Evolutionary conservation across 1,140 invertebrate species (phyloP), one percentile per base, ranked within the genome.

Genomic region (Neoseiulus cucumeris): DNA sequence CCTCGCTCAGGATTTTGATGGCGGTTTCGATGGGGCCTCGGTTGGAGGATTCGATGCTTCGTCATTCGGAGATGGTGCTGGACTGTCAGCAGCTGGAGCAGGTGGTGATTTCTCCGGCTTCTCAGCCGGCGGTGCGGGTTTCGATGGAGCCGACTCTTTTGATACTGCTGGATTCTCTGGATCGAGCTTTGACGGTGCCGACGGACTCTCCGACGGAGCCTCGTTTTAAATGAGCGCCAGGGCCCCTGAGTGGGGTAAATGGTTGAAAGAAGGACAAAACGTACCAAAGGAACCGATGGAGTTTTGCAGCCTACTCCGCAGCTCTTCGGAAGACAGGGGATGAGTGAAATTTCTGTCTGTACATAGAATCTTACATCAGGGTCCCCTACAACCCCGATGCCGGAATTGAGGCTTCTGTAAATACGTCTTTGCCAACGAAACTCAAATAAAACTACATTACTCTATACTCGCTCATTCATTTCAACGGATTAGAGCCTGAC

Each of bases 101-200:
- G 51, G 17, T 14, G 51, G 14, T 59, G 51, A 59, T 33, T 59
- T 59, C 51, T 59, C 51, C 22, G 51, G 51, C 25, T 59, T 59
- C 51, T 25, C 25, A 4, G 22, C 17, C 22, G 51, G 25, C 9
- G 51, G 51, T 5, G 51, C 51, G 14, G 51, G 51, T 25, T 59
- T 59, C 33, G 33, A 39, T 9, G 33, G 33, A 39, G 33, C 33
- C 33, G 33, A 39, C 9, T 39, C 33, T 39, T 39, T 39, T 9
- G 51, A 59, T 25, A 59, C 51, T 1, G 14, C 51, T 33, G 51
- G 51, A 6, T 59, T 59, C 51, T 25, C 25, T 17, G 51, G 51
- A 14, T 25, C 51, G 25, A 33, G 51, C 25, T 59, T 59, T 59
- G 51, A 59, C 51, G 22, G 51, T 5, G 51, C 51, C 22, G 51